Base-by-base conservation (phyloP, 2,888 invertebrate species). In the Clostera curtula region DNA sequence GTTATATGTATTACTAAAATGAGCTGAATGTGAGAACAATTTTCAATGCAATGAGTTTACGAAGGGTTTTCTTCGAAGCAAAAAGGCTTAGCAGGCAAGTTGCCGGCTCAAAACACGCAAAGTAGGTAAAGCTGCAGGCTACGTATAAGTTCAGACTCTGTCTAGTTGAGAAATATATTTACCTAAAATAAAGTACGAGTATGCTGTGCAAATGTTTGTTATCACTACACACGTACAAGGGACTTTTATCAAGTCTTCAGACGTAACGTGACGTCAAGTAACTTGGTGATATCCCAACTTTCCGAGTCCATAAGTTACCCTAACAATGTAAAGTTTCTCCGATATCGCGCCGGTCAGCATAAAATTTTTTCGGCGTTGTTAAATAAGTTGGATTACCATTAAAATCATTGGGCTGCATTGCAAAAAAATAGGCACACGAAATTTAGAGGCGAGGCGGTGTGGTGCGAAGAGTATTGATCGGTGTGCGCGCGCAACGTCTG, bases 391-490 rank as follows among this genome's bases (percentile, higher is more conserved):
- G 48, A 53, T 54, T 64, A 56, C 53, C 49, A 61, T 58, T 62
- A 58, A 56, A 64, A 59, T 42, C 36, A 46, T 52, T 58, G 39
- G 56, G 49, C 58, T 68, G 61, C 63, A 64, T 54, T 39, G 51
- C 60, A 60, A 64, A 65, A 69, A 71, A 72, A 71, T 67, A 60
- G 64, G 69, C 63, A 53, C 63, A 67, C 64, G 61, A 10, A 75
- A 74, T 77, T 74, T 68, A 58, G 68, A 61, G 61, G 60, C 54
- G 58, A 56, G 61, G 49, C 61, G 65, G 64, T 65, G 74, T 71
- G 70, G 67, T 71, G 74, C 62, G 66, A 75, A 68, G n/a, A n/a
- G n/a, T n/a, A n/a, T n/a, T n/a, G n/a, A n/a, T n/a, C n/a, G n/a
- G n/a, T n/a, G n/a, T n/a, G n/a, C n/a, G n/a, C n/a, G n/a, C n/a